phyloP scores from a whole-genome alignment of 2,113 vertebrate species.

The Ceyx cyanopectus region DNA sequence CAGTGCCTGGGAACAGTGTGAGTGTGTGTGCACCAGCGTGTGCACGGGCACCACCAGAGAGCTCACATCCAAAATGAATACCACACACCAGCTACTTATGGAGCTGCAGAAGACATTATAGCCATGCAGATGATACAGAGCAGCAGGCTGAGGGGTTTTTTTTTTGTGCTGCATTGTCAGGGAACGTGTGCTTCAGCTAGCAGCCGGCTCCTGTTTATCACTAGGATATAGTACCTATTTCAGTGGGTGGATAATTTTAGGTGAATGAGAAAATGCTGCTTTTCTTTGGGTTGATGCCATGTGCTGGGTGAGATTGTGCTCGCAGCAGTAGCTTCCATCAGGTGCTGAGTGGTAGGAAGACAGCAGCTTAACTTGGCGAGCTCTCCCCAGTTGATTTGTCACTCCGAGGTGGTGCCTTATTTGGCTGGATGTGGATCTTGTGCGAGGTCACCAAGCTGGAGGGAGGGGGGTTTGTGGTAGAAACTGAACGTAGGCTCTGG shows the following conservation, averaged over 20 bases:
- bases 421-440: background rate
- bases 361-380: background rate
- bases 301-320: constrained; percentile 26
- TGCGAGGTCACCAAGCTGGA: background rate
- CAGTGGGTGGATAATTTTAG: constrained; percentile 56
- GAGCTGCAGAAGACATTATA: background rate
- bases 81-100: background rate
- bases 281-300: constrained; percentile 3
- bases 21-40: background rate
- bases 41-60: background rate
- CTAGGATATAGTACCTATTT: constrained; percentile 3
- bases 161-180: background rate
- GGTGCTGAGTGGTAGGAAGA: constrained; percentile 25
- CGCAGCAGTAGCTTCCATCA: background rate
- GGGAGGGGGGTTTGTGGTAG: background rate
- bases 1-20: rapidly evolving
- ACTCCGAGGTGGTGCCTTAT: background rate
- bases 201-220: constrained; percentile 41
- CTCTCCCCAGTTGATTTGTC: background rate
- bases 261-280: constrained; percentile 43
- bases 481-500: background rate
- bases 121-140: background rate
- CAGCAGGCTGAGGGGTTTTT: background rate
- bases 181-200: background rate
- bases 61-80: background rate